Evolutionary conservation across 2,888 invertebrate genomes (phyloP).

Genomic region (Pterostichus niger): DNA sequence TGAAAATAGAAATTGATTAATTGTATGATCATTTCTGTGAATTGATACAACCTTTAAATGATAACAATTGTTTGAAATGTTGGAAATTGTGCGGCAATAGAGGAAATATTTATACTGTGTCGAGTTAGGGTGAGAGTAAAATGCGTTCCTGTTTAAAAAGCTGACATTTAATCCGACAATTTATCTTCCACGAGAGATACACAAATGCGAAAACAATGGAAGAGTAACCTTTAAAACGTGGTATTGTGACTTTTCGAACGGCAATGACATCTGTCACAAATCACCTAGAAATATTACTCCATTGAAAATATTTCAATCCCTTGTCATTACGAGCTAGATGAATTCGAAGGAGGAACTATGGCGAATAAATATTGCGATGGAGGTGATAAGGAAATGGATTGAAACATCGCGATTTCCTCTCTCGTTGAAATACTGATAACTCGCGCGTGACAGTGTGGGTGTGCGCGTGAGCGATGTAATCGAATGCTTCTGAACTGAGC

Average conservation of each 20-base stretch:
- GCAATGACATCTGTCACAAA: conserved; percentile 37
- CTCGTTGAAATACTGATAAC: conserved; percentile 20
- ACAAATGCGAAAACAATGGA: conserved; percentile 60
- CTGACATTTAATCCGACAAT: conserved; percentile 58
- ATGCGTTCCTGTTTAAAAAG: conserved; percentile 50
- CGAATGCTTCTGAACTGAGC: conserved; percentile 9
- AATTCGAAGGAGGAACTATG: neutral
- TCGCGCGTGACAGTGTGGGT: conserved; percentile 16
- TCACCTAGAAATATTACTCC: neutral
- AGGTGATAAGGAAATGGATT: conserved; percentile 25
- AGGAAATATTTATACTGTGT: conserved; percentile 42
- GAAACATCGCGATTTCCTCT: conserved; percentile 31
- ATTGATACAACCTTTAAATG: conserved; percentile 48
- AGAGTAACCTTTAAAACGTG: conserved; percentile 52
- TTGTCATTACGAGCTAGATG: conserved; percentile 2
- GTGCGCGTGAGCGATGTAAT: neutral
- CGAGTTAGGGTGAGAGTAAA: conserved; percentile 17
- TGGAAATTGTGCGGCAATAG: conserved; percentile 39
- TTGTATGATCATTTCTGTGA: conserved; percentile 25
- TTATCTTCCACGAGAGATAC: conserved; percentile 40
- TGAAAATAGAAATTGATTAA: conserved; percentile 26
- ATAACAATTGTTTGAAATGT: conserved; percentile 34
- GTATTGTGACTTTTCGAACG: conserved; percentile 45
- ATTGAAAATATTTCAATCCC: neutral
- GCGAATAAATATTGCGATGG: neutral